These are phyloP conservation scores for Schizotus pectinicornis DNA, from an alignment of 2,888 invertebrate species.

Conservation along the genomic window DNA sequence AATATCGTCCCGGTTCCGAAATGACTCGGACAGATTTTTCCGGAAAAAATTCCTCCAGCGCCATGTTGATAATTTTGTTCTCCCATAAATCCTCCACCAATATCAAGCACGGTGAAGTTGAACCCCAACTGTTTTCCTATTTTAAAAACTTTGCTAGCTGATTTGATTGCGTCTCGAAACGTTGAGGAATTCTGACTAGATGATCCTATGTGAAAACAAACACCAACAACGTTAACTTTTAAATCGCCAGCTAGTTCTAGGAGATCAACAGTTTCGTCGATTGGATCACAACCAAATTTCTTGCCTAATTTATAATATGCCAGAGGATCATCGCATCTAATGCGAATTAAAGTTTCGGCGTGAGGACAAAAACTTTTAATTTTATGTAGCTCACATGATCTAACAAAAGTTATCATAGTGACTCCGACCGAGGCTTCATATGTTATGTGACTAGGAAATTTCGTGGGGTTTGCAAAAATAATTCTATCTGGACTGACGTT, in stretches of 20 bases:
- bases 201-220: conserved; percentile 53
- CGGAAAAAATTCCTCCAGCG: conserved; percentile 63
- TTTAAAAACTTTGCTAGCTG: conserved; percentile 72
- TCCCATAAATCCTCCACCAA: conserved; percentile 93
- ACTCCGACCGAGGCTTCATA: conserved; percentile 62
- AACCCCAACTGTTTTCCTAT: conserved; percentile 76
- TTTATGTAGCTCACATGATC: conserved; percentile 64
- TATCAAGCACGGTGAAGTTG: conserved; percentile 79
- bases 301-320: conserved; percentile 37
- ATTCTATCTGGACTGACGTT: background rate
- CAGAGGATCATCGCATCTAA: conserved; percentile 43
- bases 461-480: conserved; percentile 1
- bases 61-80: conserved; percentile 61
- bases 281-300: conserved; percentile 53
- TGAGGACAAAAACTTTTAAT: conserved; percentile 60
- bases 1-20: conserved; percentile 69
- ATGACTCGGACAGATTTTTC: conserved; percentile 58
- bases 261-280: conserved; percentile 37
- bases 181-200: conserved; percentile 71
- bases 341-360: conserved; percentile 50
- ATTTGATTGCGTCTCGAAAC: conserved; percentile 79
- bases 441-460: conserved; percentile 58
- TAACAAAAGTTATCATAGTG: conserved; percentile 64
- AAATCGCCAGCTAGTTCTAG: conserved; percentile 39
- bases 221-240: conserved; percentile 49